Evolutionary conservation across 2,888 invertebrate genomes (phyloP), one percentile per base, ranked within the genome.

Genomic region (Dolichomitus sp.): DNA sequence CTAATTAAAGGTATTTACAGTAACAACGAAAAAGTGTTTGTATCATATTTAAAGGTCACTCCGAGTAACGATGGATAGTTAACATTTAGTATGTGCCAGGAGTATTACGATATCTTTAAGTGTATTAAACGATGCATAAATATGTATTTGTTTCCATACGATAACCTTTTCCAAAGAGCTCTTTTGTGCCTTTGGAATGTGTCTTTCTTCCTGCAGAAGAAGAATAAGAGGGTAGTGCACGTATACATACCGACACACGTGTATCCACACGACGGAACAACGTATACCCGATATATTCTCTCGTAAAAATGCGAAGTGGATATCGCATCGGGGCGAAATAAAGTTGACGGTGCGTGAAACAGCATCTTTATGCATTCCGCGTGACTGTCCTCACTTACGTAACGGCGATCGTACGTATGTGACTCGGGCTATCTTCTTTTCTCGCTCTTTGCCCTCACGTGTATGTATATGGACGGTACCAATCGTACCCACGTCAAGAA

Each of bases 321-420:
- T 75, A 75, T 73, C 61, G 73, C 59, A 37, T 33, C 61, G 48
- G 74, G 74, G 65, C 70, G 79, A 82, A 82, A 79, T 76, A 83
- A 83, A 80, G 82, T 75, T 83, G 82, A 83, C 82, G 79, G 75
- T 79, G 82, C 79, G 82, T 82, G 75, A 82, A 82, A 82, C 79
- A 75, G 79, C 82, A 82, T 82, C 82, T 82, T 82, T 82, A 82
- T 82, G 82, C 82, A 82, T 82, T 82, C 82, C 82, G 82, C 82
- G 82, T 82, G 82, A 83, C 79, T 79, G 75, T 83, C 82, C 82
- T 79, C 79, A 72, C 79, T 79, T 83, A 83, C 75, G 37, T 66
- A 83, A 79, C 59, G 79, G 79, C 79, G 59, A 72, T 70, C 75
- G 48, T 68, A 72, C 63, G 65, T 77, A 68, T 45, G 69, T 4